phyloP scores from a whole-genome alignment of 64 coral and sea anemone species.

The Montipora capricornis region DNA sequence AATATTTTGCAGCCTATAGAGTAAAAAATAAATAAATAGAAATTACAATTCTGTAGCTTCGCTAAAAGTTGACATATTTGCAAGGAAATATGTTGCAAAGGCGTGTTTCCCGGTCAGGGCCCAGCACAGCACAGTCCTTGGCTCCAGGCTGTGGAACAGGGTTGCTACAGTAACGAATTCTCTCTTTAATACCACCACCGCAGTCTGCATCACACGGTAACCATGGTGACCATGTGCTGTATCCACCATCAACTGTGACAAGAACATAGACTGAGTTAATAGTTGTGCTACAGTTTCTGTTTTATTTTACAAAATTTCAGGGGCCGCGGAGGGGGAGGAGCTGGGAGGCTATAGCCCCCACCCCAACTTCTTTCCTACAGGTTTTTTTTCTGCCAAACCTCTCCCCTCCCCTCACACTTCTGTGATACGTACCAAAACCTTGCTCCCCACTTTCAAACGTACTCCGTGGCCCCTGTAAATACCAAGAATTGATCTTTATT shows the following conservation, averaged over 20 bases:
- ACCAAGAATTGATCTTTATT: no score
- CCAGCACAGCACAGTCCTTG: constrained; percentile 57
- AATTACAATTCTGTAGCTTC: background rate
- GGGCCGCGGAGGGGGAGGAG: no score
- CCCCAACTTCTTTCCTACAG: no score
- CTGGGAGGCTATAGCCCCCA: no score
- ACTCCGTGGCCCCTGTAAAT: no score
- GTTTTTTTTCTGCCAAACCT: no score
- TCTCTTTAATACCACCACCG: constrained; percentile 90
- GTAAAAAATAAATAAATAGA: background rate
- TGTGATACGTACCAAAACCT: no score
- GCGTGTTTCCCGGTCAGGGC: constrained; percentile 62
- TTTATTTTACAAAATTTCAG: background rate
- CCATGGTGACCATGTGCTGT: constrained; percentile 78
- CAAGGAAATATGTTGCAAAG: constrained; percentile 81
- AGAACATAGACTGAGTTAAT: background rate
- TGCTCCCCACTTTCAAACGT: no score
- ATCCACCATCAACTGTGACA: constrained; percentile 50
- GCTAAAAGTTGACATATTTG: constrained; percentile 27
- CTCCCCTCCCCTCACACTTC: no score
- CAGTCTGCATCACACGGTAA: constrained; percentile 91
- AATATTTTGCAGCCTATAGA: background rate
- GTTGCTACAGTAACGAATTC: constrained; percentile 67
- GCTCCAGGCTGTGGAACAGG: constrained; percentile 13
- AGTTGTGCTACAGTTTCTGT: background rate